Evolutionary conservation across 2,888 invertebrate species (phyloP).

Genomic region (Automeris io): DNA sequence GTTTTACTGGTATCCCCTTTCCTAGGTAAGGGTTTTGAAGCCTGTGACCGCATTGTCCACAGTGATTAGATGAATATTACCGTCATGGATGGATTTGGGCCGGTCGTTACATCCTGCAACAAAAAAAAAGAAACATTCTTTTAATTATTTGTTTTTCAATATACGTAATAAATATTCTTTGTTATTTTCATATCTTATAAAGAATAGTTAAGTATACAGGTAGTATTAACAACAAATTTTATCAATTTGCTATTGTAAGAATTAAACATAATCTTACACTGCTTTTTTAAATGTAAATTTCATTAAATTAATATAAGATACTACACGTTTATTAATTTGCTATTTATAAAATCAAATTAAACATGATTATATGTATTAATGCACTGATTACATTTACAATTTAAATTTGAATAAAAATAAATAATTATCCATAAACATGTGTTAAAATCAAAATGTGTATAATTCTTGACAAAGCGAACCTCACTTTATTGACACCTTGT

Average conservation of each 20-base stretch:
- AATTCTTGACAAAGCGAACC: conserved; percentile 31
- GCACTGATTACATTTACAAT: conserved; percentile 5
- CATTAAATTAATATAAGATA: too few relatives aligned
- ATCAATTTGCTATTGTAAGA: too few relatives aligned
- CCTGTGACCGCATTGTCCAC: conserved; percentile 70
- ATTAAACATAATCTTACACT: too few relatives aligned
- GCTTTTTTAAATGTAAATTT: too few relatives aligned
- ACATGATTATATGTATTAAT: too few relatives aligned
- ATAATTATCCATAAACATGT: conserved; percentile 27
- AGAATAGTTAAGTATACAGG: too few relatives aligned
- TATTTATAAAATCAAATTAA: too few relatives aligned
- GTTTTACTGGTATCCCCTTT: conserved; percentile 61
- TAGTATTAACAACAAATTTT: too few relatives aligned
- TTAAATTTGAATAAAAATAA: conserved; percentile 22
- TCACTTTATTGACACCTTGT: conserved; percentile 24
- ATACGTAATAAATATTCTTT: too few relatives aligned
- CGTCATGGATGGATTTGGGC: conserved; percentile 53
- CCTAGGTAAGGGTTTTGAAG: conserved; percentile 64
- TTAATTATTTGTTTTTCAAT: not conserved
- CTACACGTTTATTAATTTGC: too few relatives aligned
- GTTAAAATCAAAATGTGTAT: conserved; percentile 24
- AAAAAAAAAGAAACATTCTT: conserved; percentile 28
- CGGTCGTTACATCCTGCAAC: conserved; percentile 65
- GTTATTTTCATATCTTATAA: too few relatives aligned
- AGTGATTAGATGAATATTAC: conserved; percentile 47